Base-by-base conservation (phyloP, 1,140 invertebrate species). In the Diachasmimorpha longicaudata region DNA sequence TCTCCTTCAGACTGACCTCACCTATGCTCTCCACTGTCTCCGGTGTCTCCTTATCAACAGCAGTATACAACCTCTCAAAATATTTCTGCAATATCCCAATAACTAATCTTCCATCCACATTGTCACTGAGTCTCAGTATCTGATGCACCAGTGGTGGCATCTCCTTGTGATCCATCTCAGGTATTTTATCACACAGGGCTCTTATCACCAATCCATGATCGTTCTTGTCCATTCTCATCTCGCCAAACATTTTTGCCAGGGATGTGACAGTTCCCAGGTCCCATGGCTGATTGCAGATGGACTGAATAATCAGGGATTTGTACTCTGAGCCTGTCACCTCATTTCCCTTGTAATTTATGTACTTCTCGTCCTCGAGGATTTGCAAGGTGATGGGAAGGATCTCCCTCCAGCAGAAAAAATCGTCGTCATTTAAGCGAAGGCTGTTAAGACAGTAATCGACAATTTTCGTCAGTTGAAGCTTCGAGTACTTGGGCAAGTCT, bases 81-180 rank as follows among this genome's bases (percentile, higher is more conserved):
- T 90, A 91, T 70, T 82, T 81, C 36, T 82, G 80, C 13, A 91
- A 79, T 0, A 84, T 82, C 16, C 86, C 80, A 31, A 90, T 81
- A 0, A 91, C 76, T 39, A 85, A 70, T 69, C 81, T 80, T 31
- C 78, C 82, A 48, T 89, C 80, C 44, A 82, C 76, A 66, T 88
- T 78, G 69, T 81, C 80, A 37, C 84, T 89, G 1, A 91, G 78
- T 75, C 82, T 84, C 6, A 90, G 75, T 25, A 90, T 70, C 42
- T 91, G 88, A 81, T 90, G 85, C 1, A 89, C 87, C 4, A 91
- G 79, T n/a, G 90, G 87, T n/a, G 90, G 90, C 25, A 91, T 55
- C 80, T 90, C 89, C 39, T 86, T 82, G 0, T 86, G 52, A 10
- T 84, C 76, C 11, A 87, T 44, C 25, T 81, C 67, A 4, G 81